Evolutionary conservation across 2,797 vertebrate genomes (phyloP), one percentile per base, ranked within the genome.

Genomic region (Enteromius unitaeniatus): DNA sequence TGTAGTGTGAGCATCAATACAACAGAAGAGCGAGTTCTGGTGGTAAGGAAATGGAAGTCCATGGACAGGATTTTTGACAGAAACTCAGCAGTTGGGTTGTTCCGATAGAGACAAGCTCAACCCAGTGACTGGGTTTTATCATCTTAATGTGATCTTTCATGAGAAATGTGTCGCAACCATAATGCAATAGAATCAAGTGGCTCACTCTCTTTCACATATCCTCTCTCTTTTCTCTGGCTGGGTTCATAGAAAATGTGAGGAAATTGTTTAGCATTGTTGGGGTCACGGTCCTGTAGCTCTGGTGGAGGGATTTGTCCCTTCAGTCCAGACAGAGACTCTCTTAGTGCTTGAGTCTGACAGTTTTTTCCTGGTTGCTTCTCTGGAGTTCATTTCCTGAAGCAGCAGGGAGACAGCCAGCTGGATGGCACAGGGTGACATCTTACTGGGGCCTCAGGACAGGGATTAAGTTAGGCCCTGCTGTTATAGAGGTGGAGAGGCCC

Each of bases 321-420:
- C 34, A 45, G 28, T 75, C 23, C 45, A 77, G 67, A 81, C 67
- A 73, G 47, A 78, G 80, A 14, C 62, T 15, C 67, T 73, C 55
- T 19, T 62, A 49, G 53, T 62, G n/a, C 40, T 37, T 2, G 51
- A 68, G 49, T 83, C 69, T 64, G 70, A 42, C 47, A 55, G 62
- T 69, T 31, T 79, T 51, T 64, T 49, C 23, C 60, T 78, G 60
- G 75, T 69, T 65, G 64, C 75, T 92, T 90, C 90, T 93, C 92
- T 90, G 89, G 92, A 95, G 92, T 92, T 92, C 93, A 95, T 95
- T 95, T 95, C 93, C 93, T 93, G 90, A 89, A 95, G 91, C 94
- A 94, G 94, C 91, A 88, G 94, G 94, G 90, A 90, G 90, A 93
- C 89, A 64, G 89, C 90, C 91, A 93, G 73, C 45, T 34, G 42